These are phyloP conservation scores for Anoplius nigerrimus DNA, from an alignment of 2,888 invertebrate genomes.

Conservation along the genomic window DNA sequence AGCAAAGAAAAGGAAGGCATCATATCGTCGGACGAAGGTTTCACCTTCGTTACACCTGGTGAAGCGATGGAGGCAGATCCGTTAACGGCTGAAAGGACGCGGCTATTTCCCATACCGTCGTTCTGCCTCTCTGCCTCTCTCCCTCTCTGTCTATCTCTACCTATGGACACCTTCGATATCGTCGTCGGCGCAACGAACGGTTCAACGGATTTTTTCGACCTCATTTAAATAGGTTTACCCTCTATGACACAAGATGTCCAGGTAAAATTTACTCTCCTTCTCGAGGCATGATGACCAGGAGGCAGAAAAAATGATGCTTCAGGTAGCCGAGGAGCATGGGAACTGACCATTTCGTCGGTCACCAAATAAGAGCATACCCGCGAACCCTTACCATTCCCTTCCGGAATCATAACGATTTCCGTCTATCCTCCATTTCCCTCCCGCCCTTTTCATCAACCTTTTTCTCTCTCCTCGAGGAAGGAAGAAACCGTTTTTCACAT, in stretches of 20 bases:
- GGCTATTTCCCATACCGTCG: conserved; percentile 48
- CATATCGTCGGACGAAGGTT: neutral
- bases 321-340: conserved; percentile 66
- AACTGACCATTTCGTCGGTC: conserved; percentile 61
- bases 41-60: conserved; percentile 3
- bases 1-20: conserved; percentile 18
- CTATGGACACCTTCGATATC: neutral
- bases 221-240: conserved; percentile 69
- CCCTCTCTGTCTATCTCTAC: neutral
- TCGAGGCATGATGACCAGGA: conserved; percentile 27
- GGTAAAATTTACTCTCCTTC: conserved; percentile 39
- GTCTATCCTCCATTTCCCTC: conserved; percentile 3
- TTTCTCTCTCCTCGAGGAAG: too few species aligned
- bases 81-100: conserved; percentile 47
- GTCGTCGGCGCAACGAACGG: conserved; percentile 19
- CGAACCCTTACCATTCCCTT: conserved; percentile 29
- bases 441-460: neutral
- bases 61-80: conserved; percentile 34
- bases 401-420: conserved; percentile 7
- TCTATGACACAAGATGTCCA: conserved; percentile 37
- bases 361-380: conserved; percentile 55
- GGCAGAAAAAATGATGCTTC: conserved; percentile 37
- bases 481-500: too few species aligned
- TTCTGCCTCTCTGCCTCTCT: neutral
- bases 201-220: conserved; percentile 70